A percentile compares a stretch with the other conserved stretches of the same genome.
Conservation (phyloP, 1,140 invertebrate genomes). For the Brachionus angularis region DNA sequence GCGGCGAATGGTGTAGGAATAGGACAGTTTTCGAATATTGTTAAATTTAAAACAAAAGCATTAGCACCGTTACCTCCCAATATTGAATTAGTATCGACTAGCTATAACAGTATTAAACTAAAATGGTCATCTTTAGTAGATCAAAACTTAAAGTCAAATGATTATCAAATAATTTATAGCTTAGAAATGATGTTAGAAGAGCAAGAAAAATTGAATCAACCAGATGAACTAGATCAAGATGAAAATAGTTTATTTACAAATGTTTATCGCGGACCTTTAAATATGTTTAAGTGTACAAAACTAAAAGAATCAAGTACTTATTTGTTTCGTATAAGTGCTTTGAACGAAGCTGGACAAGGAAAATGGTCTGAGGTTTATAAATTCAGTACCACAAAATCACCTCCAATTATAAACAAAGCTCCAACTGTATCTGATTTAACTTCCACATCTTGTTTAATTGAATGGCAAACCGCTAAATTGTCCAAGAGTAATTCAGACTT, state of each 20-base stretch:
- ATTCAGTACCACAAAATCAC: slow-evolving; percentile 69
- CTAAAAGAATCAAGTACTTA: slow-evolving; percentile 73
- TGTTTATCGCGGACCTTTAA: slow-evolving; percentile 72
- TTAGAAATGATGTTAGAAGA: no score
- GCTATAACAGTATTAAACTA: slow-evolving; percentile 75
- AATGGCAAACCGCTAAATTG: not conserved
- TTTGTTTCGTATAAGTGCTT: slow-evolving; percentile 74
- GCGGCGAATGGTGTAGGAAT: slow-evolving; percentile 75
- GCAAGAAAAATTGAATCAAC: not conserved
- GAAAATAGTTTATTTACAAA: slow-evolving; percentile 24
- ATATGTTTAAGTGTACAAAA: slow-evolving; percentile 73
- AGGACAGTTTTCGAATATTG: slow-evolving; percentile 69
- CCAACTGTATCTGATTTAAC: slow-evolving; percentile 43
- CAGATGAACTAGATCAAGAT: not conserved
- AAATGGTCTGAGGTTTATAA: slow-evolving; percentile 67
- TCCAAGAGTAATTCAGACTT: not conserved
- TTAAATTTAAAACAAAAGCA: slow-evolving; percentile 68
- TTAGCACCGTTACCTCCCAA: slow-evolving; percentile 71
- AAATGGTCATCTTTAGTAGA: slow-evolving; percentile 72
- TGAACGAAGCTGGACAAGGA: slow-evolving; percentile 75
- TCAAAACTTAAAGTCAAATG: not conserved
- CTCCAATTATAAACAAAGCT: slow-evolving; percentile 72
- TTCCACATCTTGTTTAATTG: not conserved
- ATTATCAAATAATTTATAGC: no score
- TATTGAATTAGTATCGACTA: slow-evolving; percentile 67